These are phyloP conservation scores for Trissonchulus sp. DNA, from an alignment of 2,888 invertebrate genomes.

Conservation along the genomic window DNA sequence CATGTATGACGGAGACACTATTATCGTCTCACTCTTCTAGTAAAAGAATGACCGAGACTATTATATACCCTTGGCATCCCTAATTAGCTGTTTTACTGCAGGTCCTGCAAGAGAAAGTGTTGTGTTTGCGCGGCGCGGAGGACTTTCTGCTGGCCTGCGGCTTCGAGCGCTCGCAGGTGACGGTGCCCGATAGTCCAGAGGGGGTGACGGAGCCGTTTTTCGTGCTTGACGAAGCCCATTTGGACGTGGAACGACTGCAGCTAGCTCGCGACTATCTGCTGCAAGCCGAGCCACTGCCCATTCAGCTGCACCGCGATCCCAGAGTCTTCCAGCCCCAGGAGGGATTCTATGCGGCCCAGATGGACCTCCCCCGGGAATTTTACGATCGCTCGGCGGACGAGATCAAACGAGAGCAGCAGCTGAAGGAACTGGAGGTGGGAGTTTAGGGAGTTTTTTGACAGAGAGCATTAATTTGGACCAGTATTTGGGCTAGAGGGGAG, in stretches of 20 bases:
- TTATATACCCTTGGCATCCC: no score
- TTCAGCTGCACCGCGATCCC: constrained; percentile 16
- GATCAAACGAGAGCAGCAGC: constrained; percentile 65
- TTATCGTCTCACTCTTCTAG: no score
- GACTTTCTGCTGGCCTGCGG: constrained; percentile 77
- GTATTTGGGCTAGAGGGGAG: no score
- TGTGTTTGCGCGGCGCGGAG: constrained; percentile 61
- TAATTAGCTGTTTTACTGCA: no score
- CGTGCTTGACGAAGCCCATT: background rate
- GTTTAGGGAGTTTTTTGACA: background rate
- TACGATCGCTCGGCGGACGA: constrained; percentile 75
- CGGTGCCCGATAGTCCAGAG: no score
- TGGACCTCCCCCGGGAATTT: constrained; percentile 74
- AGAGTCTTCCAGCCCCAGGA: background rate
- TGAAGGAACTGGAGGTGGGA: constrained; percentile 34
- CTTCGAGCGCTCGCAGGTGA: constrained; percentile 58
- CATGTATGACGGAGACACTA: no score
- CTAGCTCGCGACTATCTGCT: constrained; percentile 9
- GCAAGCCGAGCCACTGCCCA: constrained; percentile 19
- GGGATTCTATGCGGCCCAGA: constrained; percentile 29
- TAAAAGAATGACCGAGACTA: no score
- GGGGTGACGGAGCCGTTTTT: background rate
- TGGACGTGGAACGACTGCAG: constrained; percentile 41
- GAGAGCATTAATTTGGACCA: no score
- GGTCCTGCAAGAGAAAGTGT: background rate